Conservation (phyloP, 2,113 vertebrate species). For the Alexandromys fortis region DNA sequence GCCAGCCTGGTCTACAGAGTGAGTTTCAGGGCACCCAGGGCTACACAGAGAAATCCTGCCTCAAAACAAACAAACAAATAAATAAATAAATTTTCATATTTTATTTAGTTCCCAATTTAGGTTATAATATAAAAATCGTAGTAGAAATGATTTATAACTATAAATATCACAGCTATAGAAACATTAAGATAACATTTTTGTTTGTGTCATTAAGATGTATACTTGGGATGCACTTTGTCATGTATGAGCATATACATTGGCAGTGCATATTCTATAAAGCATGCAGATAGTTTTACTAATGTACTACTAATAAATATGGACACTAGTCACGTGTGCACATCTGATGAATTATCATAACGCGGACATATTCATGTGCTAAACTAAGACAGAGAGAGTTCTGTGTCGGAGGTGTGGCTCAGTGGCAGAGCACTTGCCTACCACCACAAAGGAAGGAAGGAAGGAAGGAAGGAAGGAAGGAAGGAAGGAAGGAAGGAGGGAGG, state of each 20-base stretch:
- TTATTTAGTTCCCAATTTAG: background rate
- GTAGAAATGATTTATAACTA: background rate
- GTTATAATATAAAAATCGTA: background rate
- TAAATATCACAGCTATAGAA: background rate
- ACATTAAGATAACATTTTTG: background rate
- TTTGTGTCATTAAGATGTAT: background rate
- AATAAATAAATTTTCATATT: background rate
- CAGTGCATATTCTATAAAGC: background rate
- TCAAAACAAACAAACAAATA: background rate
- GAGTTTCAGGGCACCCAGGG: background rate
- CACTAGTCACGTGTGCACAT: background rate
- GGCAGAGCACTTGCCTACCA: background rate
- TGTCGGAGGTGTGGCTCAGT: background rate
- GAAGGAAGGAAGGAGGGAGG: too few relatives aligned
- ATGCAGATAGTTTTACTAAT: background rate
- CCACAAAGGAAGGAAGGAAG: background rate
- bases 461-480: background rate
- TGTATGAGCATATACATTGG: background rate
- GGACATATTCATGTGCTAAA: background rate
- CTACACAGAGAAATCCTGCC: background rate
- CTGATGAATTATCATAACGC: background rate
- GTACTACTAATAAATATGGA: background rate
- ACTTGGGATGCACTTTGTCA: background rate
- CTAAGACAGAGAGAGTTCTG: background rate
- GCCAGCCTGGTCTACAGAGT: background rate